These are phyloP conservation scores for Boloria euphrosyne DNA, from an alignment of 2,888 invertebrate species.

Conservation along the genomic window DNA sequence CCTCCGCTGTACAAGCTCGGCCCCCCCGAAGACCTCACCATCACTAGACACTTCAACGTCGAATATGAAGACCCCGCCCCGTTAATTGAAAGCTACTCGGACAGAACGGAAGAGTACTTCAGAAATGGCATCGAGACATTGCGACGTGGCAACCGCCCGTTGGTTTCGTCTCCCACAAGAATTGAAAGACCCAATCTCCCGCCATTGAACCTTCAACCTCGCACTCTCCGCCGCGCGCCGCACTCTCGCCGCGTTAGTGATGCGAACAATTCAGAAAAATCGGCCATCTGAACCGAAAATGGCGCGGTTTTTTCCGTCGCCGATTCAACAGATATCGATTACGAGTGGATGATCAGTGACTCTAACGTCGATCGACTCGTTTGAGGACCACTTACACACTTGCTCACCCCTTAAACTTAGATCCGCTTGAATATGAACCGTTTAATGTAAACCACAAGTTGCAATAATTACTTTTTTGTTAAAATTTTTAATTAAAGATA, in stretches of 20 bases:
- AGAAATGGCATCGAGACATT: conserved; percentile 73
- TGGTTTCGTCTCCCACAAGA: conserved; percentile 90
- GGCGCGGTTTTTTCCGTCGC: conserved; percentile 81
- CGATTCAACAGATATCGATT: conserved; percentile 73
- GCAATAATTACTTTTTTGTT: not conserved
- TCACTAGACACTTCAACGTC: conserved; percentile 90
- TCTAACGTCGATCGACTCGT: conserved; percentile 73
- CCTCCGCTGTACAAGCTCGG: conserved; percentile 77
- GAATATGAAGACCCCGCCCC: conserved; percentile 92
- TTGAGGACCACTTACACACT: conserved; percentile 48
- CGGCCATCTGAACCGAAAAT: conserved; percentile 79
- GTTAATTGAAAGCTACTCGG: conserved; percentile 87
- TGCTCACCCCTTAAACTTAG: not conserved
- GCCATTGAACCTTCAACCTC: conserved; percentile 86
- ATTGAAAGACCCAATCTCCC: conserved; percentile 92
- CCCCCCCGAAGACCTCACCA: conserved; percentile 77
- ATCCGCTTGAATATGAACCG: conserved; percentile 9
- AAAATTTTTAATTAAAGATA: not conserved
- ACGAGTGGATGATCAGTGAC: conserved; percentile 69
- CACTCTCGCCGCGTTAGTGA: conserved; percentile 78
- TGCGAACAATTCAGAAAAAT: conserved; percentile 71
- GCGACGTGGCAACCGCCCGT: conserved; percentile 82
- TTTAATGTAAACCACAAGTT: not conserved
- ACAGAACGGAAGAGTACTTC: conserved; percentile 74
- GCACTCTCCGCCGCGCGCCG: conserved; percentile 76